Evolutionary conservation across 2,888 invertebrate genomes (phyloP).

Genomic region (Trichacis sp.): DNA sequence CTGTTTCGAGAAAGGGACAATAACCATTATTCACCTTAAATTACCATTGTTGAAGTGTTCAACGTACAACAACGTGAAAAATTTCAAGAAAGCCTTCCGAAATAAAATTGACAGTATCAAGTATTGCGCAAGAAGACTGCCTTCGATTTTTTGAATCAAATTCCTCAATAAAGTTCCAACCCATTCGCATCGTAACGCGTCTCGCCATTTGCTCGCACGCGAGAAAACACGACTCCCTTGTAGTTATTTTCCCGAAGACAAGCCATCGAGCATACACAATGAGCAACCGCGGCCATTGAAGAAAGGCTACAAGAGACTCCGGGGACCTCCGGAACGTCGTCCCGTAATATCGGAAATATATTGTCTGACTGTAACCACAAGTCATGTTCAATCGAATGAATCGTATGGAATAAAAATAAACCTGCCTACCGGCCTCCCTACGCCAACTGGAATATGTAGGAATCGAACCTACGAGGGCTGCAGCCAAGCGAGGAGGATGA

Average conservation of each 20-base stretch:
- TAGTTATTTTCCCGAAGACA: constrained; percentile 11
- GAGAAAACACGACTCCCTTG: not conserved
- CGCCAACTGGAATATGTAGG: constrained; percentile 17
- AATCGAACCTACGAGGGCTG: constrained; percentile 26
- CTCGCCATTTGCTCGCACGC: not conserved
- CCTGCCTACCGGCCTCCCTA: constrained; percentile 40
- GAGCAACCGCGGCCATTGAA: constrained; percentile 33
- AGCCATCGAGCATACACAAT: constrained; percentile 32
- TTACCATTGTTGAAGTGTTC: no score
- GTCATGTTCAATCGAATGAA: constrained; percentile 66
- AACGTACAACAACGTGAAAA: no score
- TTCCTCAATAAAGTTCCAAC: no score
- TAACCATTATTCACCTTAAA: no score
- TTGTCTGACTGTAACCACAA: constrained; percentile 59
- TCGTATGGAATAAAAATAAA: constrained; percentile 63
- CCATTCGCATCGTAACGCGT: no score
- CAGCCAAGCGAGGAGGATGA: no score
- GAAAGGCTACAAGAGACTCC: constrained; percentile 51
- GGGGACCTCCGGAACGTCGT: constrained; percentile 55
- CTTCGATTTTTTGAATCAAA: no score
- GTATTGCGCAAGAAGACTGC: no score
- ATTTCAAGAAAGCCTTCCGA: no score
- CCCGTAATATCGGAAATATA: constrained; percentile 63
- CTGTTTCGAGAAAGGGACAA: no score
- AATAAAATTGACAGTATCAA: no score